Conservation (phyloP, 2,113 vertebrate species). For the Osmerus mordax region DNA sequence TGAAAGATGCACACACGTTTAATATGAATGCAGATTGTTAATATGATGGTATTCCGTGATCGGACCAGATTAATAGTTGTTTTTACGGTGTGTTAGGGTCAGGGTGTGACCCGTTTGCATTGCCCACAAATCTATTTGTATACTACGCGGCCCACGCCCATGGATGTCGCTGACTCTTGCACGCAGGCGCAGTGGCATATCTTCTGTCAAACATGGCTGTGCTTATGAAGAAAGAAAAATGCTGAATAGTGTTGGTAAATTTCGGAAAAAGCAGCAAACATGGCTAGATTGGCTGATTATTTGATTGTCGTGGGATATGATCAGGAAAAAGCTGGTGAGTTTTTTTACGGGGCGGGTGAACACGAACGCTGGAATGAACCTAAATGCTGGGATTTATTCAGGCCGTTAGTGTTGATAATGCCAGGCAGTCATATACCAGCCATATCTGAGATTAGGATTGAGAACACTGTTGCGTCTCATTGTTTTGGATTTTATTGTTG, state of each 20-base stretch:
- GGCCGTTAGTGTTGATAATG: slow-evolving; percentile 64
- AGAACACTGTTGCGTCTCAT: slow-evolving; percentile 15
- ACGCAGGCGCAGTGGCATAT: slow-evolving; percentile 83
- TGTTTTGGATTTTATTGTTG: not conserved
- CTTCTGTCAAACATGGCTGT: slow-evolving; percentile 95
- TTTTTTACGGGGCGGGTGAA: slow-evolving; percentile 6
- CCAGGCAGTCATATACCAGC: slow-evolving; percentile 64
- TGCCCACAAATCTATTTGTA: slow-evolving; percentile 48
- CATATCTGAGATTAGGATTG: slow-evolving; percentile 29
- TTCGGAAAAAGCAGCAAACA: slow-evolving; percentile 75
- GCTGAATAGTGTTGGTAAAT: slow-evolving; percentile 81
- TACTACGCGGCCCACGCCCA: slow-evolving; percentile 73
- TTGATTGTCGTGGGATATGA: slow-evolving; percentile 94
- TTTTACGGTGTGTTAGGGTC: slow-evolving; percentile 5
- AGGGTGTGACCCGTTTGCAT: not conserved
- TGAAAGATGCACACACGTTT: no score
- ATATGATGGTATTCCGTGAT: not conserved
- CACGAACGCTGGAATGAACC: slow-evolving; percentile 4
- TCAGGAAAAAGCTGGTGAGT: slow-evolving; percentile 90
- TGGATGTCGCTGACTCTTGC: slow-evolving; percentile 50
- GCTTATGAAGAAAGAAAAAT: slow-evolving; percentile 83
- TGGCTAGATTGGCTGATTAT: slow-evolving; percentile 94
- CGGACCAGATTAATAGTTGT: no score
- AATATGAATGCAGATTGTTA: not conserved
- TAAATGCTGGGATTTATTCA: slow-evolving; percentile 49